These are phyloP conservation scores for Acanthosepion lycidas DNA, from an alignment of 2,888 invertebrate genomes.

Conservation along the genomic window DNA sequence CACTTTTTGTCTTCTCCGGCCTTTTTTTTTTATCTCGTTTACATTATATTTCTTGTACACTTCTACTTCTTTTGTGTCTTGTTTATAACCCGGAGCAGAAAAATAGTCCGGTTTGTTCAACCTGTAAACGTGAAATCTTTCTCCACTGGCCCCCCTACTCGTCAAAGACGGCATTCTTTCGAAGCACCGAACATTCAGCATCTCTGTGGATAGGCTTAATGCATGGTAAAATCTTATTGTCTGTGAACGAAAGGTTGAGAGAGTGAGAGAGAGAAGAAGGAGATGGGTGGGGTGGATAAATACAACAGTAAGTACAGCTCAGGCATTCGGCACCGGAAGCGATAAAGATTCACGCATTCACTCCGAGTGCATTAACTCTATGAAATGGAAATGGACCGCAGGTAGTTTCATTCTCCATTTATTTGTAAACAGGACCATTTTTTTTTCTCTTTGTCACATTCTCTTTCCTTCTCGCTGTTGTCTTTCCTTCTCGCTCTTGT, in stretches of 20 bases:
- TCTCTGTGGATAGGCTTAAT: not conserved
- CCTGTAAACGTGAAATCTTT: too few relatives aligned
- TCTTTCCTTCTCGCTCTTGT: not conserved
- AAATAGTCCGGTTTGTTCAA: too few relatives aligned
- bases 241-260: not conserved
- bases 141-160: too few relatives aligned
- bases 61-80: too few relatives aligned
- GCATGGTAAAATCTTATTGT: not conserved
- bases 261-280: not conserved
- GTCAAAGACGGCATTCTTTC: too few relatives aligned
- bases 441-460: not conserved
- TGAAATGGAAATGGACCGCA: not conserved
- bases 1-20: too few relatives aligned
- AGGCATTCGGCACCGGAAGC: conserved; percentile 1
- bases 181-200: not conserved
- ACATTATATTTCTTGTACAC: too few relatives aligned
- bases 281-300: not conserved
- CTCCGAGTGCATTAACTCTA: not conserved
- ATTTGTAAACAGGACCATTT: not conserved
- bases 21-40: too few relatives aligned
- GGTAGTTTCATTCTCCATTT: not conserved
- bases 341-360: conserved; percentile 6
- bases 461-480: not conserved
- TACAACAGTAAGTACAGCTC: not conserved
- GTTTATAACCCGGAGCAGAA: too few relatives aligned